phyloP scores from a whole-genome alignment of 1,140 invertebrate genomes.

The Calosoma granatense region DNA sequence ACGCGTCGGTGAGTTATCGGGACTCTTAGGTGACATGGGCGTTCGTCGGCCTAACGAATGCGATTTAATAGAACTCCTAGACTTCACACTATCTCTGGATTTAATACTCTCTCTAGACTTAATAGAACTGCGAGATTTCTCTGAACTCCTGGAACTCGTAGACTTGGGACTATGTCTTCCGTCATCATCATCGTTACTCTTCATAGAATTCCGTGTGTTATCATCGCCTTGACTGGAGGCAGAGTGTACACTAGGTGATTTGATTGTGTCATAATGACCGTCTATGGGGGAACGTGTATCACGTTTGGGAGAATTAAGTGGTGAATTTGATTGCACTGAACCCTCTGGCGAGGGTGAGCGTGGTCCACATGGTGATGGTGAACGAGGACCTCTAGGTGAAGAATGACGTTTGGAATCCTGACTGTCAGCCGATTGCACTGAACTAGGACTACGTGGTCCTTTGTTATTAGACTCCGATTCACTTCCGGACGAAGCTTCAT shows the following conservation, averaged over 20 bases:
- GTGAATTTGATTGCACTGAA: not conserved
- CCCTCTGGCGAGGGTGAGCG: conserved; percentile 10
- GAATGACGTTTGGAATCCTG: conserved; percentile 2
- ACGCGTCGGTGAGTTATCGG: conserved; percentile 2
- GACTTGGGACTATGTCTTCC: not conserved
- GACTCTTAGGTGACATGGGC: conserved; percentile 5
- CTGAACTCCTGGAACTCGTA: not conserved
- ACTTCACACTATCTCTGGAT: not conserved
- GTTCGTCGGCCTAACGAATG: not conserved
- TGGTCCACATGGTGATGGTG: conserved; percentile 14
- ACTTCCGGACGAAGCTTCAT: conserved; percentile 29
- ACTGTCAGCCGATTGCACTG: conserved; percentile 5
- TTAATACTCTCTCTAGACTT: not conserved
- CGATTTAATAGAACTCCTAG: not conserved
- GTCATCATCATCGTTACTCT: not conserved
- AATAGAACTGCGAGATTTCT: not conserved
- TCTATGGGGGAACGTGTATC: not conserved
- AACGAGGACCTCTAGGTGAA: conserved; percentile 12
- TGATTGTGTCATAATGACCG: not conserved
- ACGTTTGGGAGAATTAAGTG: not conserved
- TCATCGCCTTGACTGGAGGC: not conserved
- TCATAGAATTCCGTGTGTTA: not conserved
- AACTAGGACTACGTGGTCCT: conserved; percentile 16
- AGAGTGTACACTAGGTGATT: not conserved
- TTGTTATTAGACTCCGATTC: conserved; percentile 22